A percentile compares a stretch with the other conserved stretches of the same genome.
These are phyloP conservation scores for Oxytorus armatus DNA, from an alignment of 2,888 invertebrate species.

Conservation along the genomic window DNA sequence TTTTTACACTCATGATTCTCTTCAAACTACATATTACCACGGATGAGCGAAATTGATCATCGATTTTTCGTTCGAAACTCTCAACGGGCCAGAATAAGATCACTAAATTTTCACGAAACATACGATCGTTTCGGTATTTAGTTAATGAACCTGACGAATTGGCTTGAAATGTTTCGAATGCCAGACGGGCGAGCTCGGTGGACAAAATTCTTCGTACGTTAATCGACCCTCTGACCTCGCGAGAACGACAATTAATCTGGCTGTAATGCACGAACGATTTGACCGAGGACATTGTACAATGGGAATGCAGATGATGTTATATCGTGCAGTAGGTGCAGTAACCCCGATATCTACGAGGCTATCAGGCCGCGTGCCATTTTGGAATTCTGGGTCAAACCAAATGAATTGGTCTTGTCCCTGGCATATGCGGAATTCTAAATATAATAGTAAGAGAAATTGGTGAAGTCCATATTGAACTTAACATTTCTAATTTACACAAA, in stretches of 20 bases:
- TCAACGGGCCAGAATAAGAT: neutral
- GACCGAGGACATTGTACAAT: conserved; percentile 39
- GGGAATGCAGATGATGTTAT: conserved; percentile 40
- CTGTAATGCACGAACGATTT: conserved; percentile 44
- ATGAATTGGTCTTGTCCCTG: conserved; percentile 73
- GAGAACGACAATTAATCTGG: conserved; percentile 55
- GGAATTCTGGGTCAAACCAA: conserved; percentile 75
- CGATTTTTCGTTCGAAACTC: neutral
- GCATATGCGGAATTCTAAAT: conserved; percentile 22
- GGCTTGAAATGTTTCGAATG: conserved; percentile 5
- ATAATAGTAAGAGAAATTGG: neutral
- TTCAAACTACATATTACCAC: too few species aligned
- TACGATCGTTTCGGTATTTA: conserved; percentile 7
- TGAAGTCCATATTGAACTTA: neutral
- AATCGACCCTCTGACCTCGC: conserved; percentile 52
- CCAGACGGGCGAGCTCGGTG: neutral
- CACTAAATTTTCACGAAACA: neutral
- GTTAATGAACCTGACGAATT: neutral
- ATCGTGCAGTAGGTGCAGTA: conserved; percentile 38
- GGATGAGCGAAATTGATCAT: too few species aligned
- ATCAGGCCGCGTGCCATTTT: conserved; percentile 36
- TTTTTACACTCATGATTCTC: too few species aligned
- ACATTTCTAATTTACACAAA: neutral
- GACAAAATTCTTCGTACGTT: conserved; percentile 31
- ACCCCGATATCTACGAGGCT: conserved; percentile 35